These are phyloP conservation scores for Clarias pachynema DNA, from an alignment of 2,797 vertebrate genomes.

Conservation along the genomic window DNA sequence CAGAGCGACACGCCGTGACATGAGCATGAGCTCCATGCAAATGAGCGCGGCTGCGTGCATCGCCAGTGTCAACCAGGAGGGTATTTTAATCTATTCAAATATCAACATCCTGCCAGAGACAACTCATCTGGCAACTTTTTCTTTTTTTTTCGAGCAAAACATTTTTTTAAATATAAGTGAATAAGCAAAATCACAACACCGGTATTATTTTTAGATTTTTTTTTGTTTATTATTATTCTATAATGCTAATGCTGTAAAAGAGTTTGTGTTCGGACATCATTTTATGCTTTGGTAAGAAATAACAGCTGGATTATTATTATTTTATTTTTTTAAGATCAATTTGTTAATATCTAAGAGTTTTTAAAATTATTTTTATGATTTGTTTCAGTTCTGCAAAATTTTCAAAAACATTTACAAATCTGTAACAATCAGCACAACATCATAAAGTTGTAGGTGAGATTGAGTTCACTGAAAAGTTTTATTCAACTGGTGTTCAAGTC, in stretches of 20 bases:
- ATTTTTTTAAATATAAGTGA: background rate
- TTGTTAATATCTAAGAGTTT: background rate
- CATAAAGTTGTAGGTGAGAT: background rate
- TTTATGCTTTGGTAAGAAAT: background rate
- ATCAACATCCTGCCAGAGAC: conserved; percentile 25
- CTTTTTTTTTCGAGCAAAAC: background rate
- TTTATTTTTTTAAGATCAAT: background rate
- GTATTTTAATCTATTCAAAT: conserved; percentile 42
- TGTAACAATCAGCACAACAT: background rate
- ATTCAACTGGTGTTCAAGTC: too few relatives aligned
- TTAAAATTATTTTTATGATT: background rate
- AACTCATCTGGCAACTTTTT: background rate
- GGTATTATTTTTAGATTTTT: background rate
- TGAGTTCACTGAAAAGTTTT: background rate
- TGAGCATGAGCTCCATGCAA: conserved; percentile 12
- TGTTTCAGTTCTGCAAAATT: background rate
- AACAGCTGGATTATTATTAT: background rate
- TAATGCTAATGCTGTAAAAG: background rate
- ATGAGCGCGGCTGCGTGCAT: background rate
- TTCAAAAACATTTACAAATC: background rate
- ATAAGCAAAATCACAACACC: background rate
- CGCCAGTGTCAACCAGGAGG: background rate
- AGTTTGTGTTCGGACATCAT: background rate
- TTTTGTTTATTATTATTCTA: background rate
- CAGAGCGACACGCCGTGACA: conserved; percentile 24